Conservation (phyloP, 1,140 invertebrate species). For the Dolichoris vasculosae region DNA sequence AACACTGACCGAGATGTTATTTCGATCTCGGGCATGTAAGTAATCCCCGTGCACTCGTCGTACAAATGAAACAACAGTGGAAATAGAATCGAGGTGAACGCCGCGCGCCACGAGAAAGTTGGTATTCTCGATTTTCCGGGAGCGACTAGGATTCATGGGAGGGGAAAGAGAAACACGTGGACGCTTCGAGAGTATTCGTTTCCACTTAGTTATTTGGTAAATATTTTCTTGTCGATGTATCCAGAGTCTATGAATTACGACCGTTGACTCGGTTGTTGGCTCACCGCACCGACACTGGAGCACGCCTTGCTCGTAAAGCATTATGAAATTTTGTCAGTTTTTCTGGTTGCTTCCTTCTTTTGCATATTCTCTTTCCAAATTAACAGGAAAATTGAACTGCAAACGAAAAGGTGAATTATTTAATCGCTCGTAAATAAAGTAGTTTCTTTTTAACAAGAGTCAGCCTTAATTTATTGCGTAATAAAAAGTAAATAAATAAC, state of each 20-base stretch:
- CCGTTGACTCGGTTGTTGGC: conserved; percentile 14
- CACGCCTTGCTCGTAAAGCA: background rate
- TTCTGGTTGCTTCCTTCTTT: background rate
- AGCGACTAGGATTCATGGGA: no score
- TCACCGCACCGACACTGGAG: background rate
- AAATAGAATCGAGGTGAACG: conserved; percentile 49
- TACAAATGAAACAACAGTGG: conserved; percentile 36
- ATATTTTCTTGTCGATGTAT: background rate
- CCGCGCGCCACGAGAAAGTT: background rate
- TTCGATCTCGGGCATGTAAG: conserved; percentile 41
- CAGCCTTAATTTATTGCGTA: no score
- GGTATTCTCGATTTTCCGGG: conserved; percentile 24
- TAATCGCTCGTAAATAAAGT: no score
- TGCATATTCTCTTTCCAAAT: background rate
- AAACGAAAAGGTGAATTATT: background rate
- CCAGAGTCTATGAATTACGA: background rate
- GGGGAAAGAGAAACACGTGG: background rate
- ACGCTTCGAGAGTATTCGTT: conserved; percentile 24
- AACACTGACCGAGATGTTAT: conserved; percentile 51
- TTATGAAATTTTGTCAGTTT: background rate
- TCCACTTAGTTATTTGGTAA: conserved; percentile 29
- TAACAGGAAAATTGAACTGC: background rate
- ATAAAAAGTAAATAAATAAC: no score
- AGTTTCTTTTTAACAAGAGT: no score
- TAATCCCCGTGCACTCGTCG: conserved; percentile 15